Conservation (phyloP, 2,113 vertebrate genomes). For the Melanerpes formicivorus region DNA sequence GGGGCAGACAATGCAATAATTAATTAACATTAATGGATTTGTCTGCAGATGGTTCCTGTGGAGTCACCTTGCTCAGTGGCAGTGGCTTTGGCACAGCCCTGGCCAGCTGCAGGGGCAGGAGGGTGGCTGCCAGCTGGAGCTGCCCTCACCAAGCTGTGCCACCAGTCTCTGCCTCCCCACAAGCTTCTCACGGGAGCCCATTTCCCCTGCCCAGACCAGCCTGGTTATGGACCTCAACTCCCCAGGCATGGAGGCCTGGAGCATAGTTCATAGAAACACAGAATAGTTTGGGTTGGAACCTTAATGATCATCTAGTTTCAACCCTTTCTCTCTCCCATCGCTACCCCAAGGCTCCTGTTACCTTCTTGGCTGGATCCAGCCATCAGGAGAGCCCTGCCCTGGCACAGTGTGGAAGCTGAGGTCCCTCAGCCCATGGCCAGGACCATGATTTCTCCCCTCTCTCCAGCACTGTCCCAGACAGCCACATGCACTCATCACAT, state of each 20-base stretch:
- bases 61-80: rapidly evolving
- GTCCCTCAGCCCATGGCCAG: not conserved
- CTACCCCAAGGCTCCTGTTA: not conserved
- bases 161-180: not conserved
- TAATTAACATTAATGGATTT: not conserved
- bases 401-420: not conserved
- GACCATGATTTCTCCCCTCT: not conserved
- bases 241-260: not conserved
- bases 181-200: not conserved
- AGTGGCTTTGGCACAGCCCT: not conserved
- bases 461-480: not conserved
- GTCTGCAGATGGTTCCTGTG: not conserved
- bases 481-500: rapidly evolving
- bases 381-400: not conserved
- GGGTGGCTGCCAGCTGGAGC: not conserved
- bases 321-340: not conserved
- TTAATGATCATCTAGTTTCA: too few species aligned
- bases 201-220: not conserved
- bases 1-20: not conserved
- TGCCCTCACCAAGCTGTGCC: too few species aligned
- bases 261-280: too few species aligned
- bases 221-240: not conserved
- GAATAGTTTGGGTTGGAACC: too few species aligned
- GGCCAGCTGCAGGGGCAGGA: not conserved
- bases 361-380: not conserved